A percentile compares a stretch with the other conserved stretches of the same genome.
Conservation (phyloP, 2,113 vertebrate species). For the Osmerus mordax region DNA sequence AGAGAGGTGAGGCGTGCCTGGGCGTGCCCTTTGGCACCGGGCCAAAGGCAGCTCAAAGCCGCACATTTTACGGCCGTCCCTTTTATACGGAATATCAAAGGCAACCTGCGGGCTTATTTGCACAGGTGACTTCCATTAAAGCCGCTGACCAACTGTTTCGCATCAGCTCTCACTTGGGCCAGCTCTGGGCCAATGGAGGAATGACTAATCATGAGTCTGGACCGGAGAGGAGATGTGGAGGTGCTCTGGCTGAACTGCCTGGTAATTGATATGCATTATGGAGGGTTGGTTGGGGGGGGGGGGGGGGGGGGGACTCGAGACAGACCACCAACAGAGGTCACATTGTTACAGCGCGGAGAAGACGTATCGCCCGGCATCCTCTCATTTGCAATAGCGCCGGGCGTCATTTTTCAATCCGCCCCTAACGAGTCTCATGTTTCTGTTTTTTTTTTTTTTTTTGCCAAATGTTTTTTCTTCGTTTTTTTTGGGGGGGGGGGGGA, state of each 20-base stretch:
- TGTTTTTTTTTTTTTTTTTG: too few relatives aligned
- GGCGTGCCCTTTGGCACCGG: slow-evolving; percentile 18
- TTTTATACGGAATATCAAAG: slow-evolving; percentile 38
- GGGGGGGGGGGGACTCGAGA: not conserved
- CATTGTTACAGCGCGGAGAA: not conserved
- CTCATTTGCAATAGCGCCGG: not conserved
- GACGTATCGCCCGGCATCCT: not conserved
- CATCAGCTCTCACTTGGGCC: slow-evolving; percentile 20
- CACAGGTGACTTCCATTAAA: slow-evolving; percentile 45
- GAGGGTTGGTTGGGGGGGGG: too few relatives aligned
- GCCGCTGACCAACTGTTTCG: slow-evolving; percentile 28
- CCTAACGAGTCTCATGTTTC: too few relatives aligned
- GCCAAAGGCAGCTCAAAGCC: slow-evolving; percentile 35
- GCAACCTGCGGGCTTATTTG: slow-evolving; percentile 31
- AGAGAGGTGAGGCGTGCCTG: slow-evolving; percentile 6
- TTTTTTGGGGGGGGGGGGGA: too few relatives aligned
- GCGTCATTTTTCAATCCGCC: not conserved
- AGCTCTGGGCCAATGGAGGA: not conserved
- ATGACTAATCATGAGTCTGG: slow-evolving; percentile 21
- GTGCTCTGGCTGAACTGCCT: slow-evolving; percentile 4
- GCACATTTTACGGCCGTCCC: slow-evolving; percentile 19
- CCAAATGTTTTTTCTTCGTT: too few relatives aligned
- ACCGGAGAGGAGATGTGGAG: slow-evolving; percentile 21
- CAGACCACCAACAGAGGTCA: slow-evolving; percentile 9
- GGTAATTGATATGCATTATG: slow-evolving; percentile 14